Percentiles rank a stretch among this genome's conserved stretches.
These are phyloP conservation scores for Myotis daubentonii DNA, from an alignment of 2,797 vertebrate species.

Conservation along the genomic window DNA sequence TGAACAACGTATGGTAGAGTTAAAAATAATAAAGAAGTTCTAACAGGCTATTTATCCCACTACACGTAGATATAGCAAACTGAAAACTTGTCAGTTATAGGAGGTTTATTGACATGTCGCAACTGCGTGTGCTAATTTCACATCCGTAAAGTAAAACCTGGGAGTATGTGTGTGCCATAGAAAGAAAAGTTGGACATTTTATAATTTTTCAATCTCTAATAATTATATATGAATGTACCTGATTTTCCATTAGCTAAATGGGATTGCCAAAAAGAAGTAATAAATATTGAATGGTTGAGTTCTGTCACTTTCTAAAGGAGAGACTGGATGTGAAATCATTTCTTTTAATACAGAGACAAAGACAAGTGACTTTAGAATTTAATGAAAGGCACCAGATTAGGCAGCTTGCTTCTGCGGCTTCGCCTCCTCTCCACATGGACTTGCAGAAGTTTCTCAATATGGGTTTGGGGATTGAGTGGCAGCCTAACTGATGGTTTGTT, in stretches of 20 bases:
- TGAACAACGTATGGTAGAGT: not conserved
- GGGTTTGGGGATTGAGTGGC: conserved; percentile 49
- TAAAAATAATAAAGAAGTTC: not conserved
- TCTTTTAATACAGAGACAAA: conserved; percentile 73
- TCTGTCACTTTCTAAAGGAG: conserved; percentile 72
- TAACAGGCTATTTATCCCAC: not conserved
- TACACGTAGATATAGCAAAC: not conserved
- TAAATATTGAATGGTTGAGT: conserved; percentile 71
- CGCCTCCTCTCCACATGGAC: conserved; percentile 19
- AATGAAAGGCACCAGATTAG: conserved; percentile 64
- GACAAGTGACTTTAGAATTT: conserved; percentile 68
- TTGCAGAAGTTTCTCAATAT: conserved; percentile 54
- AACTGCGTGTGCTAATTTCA: conserved; percentile 57
- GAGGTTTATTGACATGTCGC: not conserved
- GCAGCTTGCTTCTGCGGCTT: conserved; percentile 8
- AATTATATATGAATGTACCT: conserved; percentile 70
- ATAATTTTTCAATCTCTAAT: conserved; percentile 76
- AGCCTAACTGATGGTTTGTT: not conserved
- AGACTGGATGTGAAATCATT: conserved; percentile 64
- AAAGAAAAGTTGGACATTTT: conserved; percentile 62
- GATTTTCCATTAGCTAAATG: conserved; percentile 76
- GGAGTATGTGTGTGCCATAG: not conserved
- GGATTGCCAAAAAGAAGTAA: conserved; percentile 72
- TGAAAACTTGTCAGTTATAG: not conserved
- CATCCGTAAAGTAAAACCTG: not conserved